Conservation (phyloP, 92 coral and sea anemone species). For the Diadumene lineata region DNA sequence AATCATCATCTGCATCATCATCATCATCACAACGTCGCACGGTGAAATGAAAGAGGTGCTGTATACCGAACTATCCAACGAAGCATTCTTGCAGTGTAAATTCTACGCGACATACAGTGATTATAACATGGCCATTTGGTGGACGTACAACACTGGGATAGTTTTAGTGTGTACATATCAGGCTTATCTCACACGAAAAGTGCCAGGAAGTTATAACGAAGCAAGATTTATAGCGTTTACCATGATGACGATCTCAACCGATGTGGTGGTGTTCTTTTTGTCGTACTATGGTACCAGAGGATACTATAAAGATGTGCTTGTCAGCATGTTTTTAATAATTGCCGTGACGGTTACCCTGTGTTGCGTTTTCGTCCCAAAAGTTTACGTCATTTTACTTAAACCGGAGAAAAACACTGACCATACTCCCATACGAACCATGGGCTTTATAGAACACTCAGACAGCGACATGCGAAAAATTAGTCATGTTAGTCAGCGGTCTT, state of each 20-base stretch:
- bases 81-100: constrained; percentile 69
- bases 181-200: constrained; percentile 84
- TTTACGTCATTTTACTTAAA: constrained; percentile 71
- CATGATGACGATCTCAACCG: constrained; percentile 86
- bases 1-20: constrained; percentile 50
- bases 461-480: constrained; percentile 46
- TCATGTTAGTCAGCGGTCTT: constrained; percentile 64
- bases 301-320: constrained; percentile 66
- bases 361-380: constrained; percentile 88
- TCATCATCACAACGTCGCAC: constrained; percentile 28
- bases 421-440: constrained; percentile 49
- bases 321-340: constrained; percentile 69
- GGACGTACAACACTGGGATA: constrained; percentile 80
- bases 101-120: constrained; percentile 59
- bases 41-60: constrained; percentile 45
- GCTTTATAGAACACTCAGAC: constrained; percentile 44
- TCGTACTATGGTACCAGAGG: constrained; percentile 73
- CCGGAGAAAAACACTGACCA: constrained; percentile 83
- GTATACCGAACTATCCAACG: constrained; percentile 52
- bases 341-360: constrained; percentile 73
- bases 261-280: constrained; percentile 71
- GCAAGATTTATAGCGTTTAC: constrained; percentile 92
- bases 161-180: constrained; percentile 82
- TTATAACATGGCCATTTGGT: constrained; percentile 78
- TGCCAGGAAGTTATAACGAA: constrained; percentile 92